Evolutionary conservation across 1,140 invertebrate genomes (phyloP), one percentile per base, ranked within the genome.

Genomic region (Asbolus verrucosus): DNA sequence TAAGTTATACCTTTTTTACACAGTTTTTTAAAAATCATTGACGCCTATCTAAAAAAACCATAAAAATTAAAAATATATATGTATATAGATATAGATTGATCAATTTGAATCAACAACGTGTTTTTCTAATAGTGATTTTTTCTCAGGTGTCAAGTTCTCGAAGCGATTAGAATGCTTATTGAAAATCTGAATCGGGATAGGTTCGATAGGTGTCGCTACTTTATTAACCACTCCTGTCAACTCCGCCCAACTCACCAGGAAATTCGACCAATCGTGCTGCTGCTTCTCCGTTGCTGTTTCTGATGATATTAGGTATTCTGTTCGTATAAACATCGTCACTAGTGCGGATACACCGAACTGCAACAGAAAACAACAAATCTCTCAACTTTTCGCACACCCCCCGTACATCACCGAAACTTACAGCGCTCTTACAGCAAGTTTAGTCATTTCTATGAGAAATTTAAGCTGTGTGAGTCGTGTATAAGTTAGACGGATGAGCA

Each of bases 311-410:
- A 80, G 65, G 18, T 72, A 75, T 71, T 80, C 79, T 0, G 70
- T 74, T 61, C 78, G 73, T 11, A 81, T 70, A 1, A 81, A 70
- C 8, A 81, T 68, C 11, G 73, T 69, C 5, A 75, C 73, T 39
- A 81, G 18, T 2, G 80, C 78, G 8, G 78, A 80, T 3, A 80
- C 72, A 6, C 80, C 80, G 73, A 81, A 80, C 79, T 81, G 61
- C 6, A 76, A 79, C 36, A 31, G 59, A 46, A 73, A 33, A 19
- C 18, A 50, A 50, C 24, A 54, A 36, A 36, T 36, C n/a, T n/a
- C n/a, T n/a, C n/a, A n/a, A n/a, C n/a, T n/a, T n/a, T n/a, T n/a
- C n/a, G n/a, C n/a, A n/a, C n/a, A n/a, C n/a, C n/a, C n/a, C n/a
- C n/a, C n/a, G n/a, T n/a, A n/a, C n/a, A n/a, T n/a, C n/a, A n/a